Percentiles rank a stretch among this genome's conserved stretches.
These are phyloP conservation scores for Lymantria monacha DNA, from an alignment of 2,888 invertebrate species.

Conservation along the genomic window DNA sequence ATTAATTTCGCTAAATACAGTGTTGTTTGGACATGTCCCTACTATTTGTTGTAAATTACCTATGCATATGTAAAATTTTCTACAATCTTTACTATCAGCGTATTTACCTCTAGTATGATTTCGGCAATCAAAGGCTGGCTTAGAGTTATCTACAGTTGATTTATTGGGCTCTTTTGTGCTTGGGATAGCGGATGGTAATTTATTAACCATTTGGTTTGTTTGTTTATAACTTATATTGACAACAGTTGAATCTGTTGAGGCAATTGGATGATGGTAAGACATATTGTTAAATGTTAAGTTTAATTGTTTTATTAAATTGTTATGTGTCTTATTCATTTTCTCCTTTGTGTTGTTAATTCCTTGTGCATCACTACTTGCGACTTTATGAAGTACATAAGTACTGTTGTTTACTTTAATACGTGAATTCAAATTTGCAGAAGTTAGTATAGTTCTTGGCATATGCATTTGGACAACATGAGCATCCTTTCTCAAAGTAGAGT, in stretches of 20 bases:
- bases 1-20: constrained; percentile 68
- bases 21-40: constrained; percentile 61
- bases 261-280: background rate
- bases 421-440: background rate
- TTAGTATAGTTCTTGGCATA: background rate
- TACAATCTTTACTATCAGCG: constrained; percentile 70
- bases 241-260: background rate
- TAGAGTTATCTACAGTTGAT: background rate
- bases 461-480: background rate
- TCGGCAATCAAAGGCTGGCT: constrained; percentile 38
- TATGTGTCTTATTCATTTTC: background rate
- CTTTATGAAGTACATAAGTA: background rate
- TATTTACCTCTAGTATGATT: constrained; percentile 64
- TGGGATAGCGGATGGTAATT: background rate
- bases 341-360: background rate
- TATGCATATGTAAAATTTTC: constrained; percentile 76
- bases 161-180: background rate
- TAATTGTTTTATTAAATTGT: background rate
- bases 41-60: constrained; percentile 49
- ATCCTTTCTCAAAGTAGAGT: background rate
- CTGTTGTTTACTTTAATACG: background rate
- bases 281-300: background rate
- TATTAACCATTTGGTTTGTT: background rate
- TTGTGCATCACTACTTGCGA: background rate
- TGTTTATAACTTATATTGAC: background rate